A percentile compares a stretch with the other conserved stretches of the same genome.
phyloP scores from a whole-genome alignment of 2,113 vertebrate genomes.

The Aldabrachelys gigantea region DNA sequence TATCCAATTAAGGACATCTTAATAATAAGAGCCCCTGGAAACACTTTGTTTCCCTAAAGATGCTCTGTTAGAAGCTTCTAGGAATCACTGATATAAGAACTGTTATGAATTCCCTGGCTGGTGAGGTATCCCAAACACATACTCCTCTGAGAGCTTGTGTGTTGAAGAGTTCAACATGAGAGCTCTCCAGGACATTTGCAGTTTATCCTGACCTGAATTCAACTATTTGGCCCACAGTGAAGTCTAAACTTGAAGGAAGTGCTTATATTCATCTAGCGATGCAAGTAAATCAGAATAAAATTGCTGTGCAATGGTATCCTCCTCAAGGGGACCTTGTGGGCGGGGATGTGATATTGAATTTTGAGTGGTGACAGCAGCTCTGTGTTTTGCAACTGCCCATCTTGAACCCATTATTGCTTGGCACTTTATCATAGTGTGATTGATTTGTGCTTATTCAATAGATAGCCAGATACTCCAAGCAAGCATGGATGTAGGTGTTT shows the following conservation, averaged over 20 bases:
- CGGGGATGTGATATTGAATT: background rate
- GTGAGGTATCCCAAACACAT: background rate
- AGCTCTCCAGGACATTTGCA: background rate
- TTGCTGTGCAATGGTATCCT: background rate
- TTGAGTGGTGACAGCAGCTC: background rate
- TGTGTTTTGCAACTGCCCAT: background rate
- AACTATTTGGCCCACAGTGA: background rate
- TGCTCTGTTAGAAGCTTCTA: background rate
- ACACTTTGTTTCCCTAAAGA: background rate
- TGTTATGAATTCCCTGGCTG: background rate
- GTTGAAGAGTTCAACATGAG: background rate
- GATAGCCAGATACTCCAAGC: background rate
- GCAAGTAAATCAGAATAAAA: background rate
- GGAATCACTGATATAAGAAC: background rate
- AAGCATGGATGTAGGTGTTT: background rate
- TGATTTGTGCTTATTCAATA: background rate
- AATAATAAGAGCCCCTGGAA: background rate
- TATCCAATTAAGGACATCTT: background rate
- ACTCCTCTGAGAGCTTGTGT: background rate
- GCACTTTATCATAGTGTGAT: background rate
- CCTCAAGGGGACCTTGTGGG: background rate
- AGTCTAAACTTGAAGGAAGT: background rate
- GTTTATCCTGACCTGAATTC: background rate
- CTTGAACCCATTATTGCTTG: background rate
- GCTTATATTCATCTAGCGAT: background rate